Percentiles rank a stretch among this genome's conserved stretches.
phyloP scores from a whole-genome alignment of 2,797 vertebrate genomes.

The Anniella stebbinsi region DNA sequence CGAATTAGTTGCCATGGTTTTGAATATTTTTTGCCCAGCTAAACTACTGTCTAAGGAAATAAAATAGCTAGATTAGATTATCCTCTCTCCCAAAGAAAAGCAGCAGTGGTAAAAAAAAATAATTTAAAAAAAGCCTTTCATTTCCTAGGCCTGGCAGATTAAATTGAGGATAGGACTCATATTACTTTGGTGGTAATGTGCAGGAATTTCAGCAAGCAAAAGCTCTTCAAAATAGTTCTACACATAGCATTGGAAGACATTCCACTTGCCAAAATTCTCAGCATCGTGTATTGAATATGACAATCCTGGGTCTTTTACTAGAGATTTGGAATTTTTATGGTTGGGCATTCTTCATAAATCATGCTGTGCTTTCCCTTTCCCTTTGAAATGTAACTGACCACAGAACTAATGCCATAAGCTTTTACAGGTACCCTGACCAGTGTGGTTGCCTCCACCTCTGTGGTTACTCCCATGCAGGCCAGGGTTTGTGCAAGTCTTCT shows the following conservation, averaged over 20 bases:
- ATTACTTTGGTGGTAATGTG: not conserved
- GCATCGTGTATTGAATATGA: not conserved
- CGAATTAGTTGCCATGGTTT: not conserved
- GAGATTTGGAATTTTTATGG: too few species aligned
- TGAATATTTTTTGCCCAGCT: not conserved
- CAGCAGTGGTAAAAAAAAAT: not conserved
- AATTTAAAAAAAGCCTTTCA: too few species aligned
- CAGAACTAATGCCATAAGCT: not conserved
- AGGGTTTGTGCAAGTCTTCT: not conserved
- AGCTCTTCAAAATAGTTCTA: not conserved
- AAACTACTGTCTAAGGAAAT: constrained; percentile 3
- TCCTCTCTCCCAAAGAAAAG: not conserved
- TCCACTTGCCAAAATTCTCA: not conserved
- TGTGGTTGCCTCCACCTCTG: not conserved
- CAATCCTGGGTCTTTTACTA: not conserved
- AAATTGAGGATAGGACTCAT: not conserved
- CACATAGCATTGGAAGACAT: not conserved
- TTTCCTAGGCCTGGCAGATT: not conserved
- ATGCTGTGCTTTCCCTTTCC: not conserved
- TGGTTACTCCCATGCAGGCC: not conserved
- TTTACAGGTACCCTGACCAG: not conserved
- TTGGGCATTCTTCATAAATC: not conserved
- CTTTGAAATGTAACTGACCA: not conserved
- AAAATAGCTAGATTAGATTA: not conserved
- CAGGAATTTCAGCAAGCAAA: not conserved